Evolutionary conservation across 2,113 vertebrate genomes (phyloP), one percentile per base, ranked within the genome.

Genomic region (Nibea coibor): DNA sequence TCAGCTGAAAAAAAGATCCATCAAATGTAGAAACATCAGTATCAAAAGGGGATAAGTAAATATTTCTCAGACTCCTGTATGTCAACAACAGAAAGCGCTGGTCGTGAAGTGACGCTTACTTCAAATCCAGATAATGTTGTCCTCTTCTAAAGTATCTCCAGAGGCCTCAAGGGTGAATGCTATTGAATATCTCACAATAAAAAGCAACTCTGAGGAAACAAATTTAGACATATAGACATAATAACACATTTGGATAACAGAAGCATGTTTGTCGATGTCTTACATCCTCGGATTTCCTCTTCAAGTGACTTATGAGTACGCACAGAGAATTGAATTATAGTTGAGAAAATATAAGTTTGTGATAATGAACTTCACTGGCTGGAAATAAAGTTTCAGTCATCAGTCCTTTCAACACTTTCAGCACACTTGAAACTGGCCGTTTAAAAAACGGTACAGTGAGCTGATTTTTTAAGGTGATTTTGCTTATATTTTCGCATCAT

Each of bases 391-490:
- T 67, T 78, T 61, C 65, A 53, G 31, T 77, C 56, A 43, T 70
- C 53, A 39, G 19, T 63, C 53, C 10, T 47, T 43, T 50, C 56
- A 68, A 31, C 10, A 10, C 42, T 26, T 26, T 26, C 24, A 26
- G 24, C 24, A 26, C 24, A 26, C 24, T 26, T 61, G 20, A 45
- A 51, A 28, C 10, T 39, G 26, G 0, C 2, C 0, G 2, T 63
- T 66, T 45, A n/a, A n/a, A n/a, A n/a, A n/a, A n/a, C n/a, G 19
- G 5, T 26, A 24, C 54, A 24, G 54, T 5, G 5, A 24, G 54
- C 24, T 57, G 2, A 75, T 24, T 28, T 80, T 76, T 76, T 22
- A 43, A 75, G 71, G 39, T 72, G 59, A 78, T 80, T 14, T 82
- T 79, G 43, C 56, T 45, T 28, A 31, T 26, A 72, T 39, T 39